A percentile compares a stretch with the other conserved stretches of the same genome.
Evolutionary conservation across 2,888 invertebrate species (phyloP).

Genomic region (Cantharis lateralis): DNA sequence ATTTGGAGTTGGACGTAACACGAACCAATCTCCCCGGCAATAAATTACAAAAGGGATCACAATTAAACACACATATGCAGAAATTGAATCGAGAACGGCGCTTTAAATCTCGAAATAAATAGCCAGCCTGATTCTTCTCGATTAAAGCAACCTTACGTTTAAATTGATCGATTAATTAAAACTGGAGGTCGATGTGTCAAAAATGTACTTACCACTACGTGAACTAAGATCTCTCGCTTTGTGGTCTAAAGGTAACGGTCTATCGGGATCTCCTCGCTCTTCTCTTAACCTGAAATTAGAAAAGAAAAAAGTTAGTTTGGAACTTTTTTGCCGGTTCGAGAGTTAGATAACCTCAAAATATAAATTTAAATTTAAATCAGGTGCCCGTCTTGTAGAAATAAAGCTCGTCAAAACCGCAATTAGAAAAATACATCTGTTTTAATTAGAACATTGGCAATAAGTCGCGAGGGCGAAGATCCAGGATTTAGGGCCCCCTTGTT

Average conservation of each 20-base stretch:
- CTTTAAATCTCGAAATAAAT: conserved; percentile 50
- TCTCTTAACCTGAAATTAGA: conserved; percentile 77
- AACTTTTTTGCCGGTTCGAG: neutral
- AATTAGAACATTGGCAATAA: conserved; percentile 51
- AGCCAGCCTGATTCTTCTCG: conserved; percentile 43
- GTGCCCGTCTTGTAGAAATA: conserved; percentile 35
- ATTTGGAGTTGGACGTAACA: conserved; percentile 48
- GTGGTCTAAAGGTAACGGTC: conserved; percentile 77
- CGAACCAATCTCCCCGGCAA: conserved; percentile 50
- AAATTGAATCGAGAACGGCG: conserved; percentile 48
- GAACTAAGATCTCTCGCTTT: conserved; percentile 86
- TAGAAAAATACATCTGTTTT: conserved; percentile 54
- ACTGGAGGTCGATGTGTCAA: neutral
- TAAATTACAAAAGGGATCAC: conserved; percentile 53
- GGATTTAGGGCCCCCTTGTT: conserved; percentile 45
- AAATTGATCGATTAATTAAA: neutral
- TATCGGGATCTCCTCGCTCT: conserved; percentile 83
- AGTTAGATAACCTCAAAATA: neutral
- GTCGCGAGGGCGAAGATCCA: conserved; percentile 40
- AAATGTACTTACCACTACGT: conserved; percentile 74
- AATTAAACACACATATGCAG: conserved; percentile 55
- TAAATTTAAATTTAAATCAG: conserved; percentile 37
- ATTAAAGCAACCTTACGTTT: conserved; percentile 36
- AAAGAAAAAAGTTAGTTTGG: conserved; percentile 32
- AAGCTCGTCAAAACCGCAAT: conserved; percentile 36